Percentiles rank a stretch among this genome's conserved stretches.
These are phyloP conservation scores for Temnothorax ravouxi DNA, from an alignment of 2,888 invertebrate species.

Conservation along the genomic window DNA sequence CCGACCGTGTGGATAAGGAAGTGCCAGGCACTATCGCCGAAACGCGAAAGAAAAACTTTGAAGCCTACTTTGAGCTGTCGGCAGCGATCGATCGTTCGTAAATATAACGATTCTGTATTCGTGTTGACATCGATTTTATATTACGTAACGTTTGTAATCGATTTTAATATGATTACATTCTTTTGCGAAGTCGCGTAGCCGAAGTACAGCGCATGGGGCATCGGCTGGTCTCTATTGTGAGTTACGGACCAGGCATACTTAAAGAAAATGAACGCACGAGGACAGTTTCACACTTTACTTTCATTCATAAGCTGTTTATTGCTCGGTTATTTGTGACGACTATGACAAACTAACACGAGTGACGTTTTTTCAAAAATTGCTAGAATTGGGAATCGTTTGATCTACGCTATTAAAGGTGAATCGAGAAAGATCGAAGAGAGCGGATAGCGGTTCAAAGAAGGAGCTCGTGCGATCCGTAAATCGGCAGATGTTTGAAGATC, in stretches of 20 bases:
- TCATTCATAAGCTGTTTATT: constrained; percentile 13
- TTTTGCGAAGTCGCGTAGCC: background rate
- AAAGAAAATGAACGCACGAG: constrained; percentile 2
- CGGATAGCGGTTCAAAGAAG: background rate
- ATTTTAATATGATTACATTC: constrained; percentile 3
- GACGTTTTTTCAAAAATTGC: background rate
- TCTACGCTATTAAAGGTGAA: background rate
- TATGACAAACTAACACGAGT: background rate
- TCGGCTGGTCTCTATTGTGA: constrained; percentile 4
- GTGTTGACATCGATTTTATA: background rate
- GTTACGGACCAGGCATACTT: background rate
- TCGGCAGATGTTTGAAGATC: background rate
- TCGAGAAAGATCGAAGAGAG: background rate
- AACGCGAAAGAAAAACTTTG: background rate
- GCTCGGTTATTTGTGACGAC: background rate
- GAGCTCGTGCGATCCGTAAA: background rate
- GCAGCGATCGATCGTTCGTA: background rate
- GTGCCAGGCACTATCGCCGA: constrained; percentile 5
- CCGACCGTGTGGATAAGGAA: constrained; percentile 32
- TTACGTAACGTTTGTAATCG: background rate
- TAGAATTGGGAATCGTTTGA: background rate
- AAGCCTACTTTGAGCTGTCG: background rate
- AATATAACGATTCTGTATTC: background rate
- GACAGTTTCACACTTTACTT: background rate
- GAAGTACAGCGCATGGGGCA: background rate